Evolutionary conservation across 2,797 vertebrate species (phyloP).

Genomic region (Lepus oiostolus): DNA sequence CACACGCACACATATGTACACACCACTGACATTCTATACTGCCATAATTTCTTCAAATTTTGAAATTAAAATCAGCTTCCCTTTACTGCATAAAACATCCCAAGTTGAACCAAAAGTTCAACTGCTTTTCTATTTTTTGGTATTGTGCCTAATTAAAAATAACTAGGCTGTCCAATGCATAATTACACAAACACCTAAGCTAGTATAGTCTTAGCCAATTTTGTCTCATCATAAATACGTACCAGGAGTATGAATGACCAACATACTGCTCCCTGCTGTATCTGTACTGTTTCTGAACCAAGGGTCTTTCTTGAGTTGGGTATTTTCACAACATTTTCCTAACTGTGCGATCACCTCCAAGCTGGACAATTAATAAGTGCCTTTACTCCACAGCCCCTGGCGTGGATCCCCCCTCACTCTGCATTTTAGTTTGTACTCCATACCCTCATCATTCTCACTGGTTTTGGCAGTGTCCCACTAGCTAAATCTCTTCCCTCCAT

Average conservation of each 20-base stretch:
- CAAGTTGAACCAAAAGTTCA: conserved; percentile 71
- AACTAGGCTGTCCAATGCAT: conserved; percentile 83
- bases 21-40: background rate
- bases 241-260: conserved; percentile 83
- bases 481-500: conserved; percentile 77
- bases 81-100: conserved; percentile 76
- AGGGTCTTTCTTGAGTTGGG: conserved; percentile 77
- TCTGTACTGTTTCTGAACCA: conserved; percentile 80
- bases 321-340: conserved; percentile 86
- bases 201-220: conserved; percentile 79
- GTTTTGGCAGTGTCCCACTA: conserved; percentile 77
- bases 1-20: background rate
- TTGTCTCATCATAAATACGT: conserved; percentile 82
- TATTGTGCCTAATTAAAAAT: conserved; percentile 88
- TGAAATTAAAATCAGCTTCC: conserved; percentile 71
- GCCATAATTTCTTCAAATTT: conserved; percentile 60
- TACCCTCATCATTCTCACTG: conserved; percentile 74
- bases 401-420: conserved; percentile 67
- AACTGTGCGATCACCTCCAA: conserved; percentile 87
- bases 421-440: conserved; percentile 61
- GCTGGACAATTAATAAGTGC: conserved; percentile 87
- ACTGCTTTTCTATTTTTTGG: conserved; percentile 72
- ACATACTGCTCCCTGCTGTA: conserved; percentile 76
- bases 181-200: conserved; percentile 85
- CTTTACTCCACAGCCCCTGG: conserved; percentile 74